Conservation (phyloP, 2,797 vertebrate genomes). For the Chanos chanos region DNA sequence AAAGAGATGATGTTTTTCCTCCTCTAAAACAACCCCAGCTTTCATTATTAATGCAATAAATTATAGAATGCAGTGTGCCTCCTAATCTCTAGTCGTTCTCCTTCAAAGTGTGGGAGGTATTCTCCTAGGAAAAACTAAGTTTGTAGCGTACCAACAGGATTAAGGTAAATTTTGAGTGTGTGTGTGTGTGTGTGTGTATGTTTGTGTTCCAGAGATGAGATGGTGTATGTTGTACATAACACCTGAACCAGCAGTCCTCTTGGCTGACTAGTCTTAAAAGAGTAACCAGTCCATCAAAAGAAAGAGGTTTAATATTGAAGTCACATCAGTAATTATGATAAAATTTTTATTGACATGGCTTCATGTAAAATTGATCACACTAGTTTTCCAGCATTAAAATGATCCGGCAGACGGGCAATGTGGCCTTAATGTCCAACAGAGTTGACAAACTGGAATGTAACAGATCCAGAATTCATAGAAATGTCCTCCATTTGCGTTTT, state of each 20-base stretch:
- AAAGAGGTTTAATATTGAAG: background rate
- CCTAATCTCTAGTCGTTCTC: constrained; percentile 39
- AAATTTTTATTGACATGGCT: constrained; percentile 26
- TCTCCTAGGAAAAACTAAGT: constrained; percentile 27
- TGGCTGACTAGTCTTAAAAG: too few relatives aligned
- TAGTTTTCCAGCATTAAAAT: constrained; percentile 19
- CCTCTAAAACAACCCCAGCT: constrained; percentile 26
- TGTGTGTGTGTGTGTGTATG: background rate
- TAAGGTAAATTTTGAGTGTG: background rate
- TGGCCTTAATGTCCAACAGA: background rate
- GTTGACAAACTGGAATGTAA: background rate
- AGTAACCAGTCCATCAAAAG: background rate
- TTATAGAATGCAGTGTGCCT: constrained; percentile 37
- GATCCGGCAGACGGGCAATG: constrained; percentile 4
- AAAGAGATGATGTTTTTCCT: constrained; percentile 22
- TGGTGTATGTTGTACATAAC: constrained; percentile 7
- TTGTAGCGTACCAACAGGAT: constrained; percentile 29
- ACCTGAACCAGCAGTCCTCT: too few relatives aligned
- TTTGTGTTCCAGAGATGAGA: background rate
- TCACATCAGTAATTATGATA: constrained; percentile 25
- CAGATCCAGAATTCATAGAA: background rate
- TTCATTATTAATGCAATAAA: constrained; percentile 41
- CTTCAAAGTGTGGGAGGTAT: constrained; percentile 33
- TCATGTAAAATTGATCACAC: constrained; percentile 22
- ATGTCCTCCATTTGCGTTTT: too few relatives aligned